Base-by-base conservation (phyloP, 2,113 vertebrate genomes). In the Hemiprocne comata region DNA sequence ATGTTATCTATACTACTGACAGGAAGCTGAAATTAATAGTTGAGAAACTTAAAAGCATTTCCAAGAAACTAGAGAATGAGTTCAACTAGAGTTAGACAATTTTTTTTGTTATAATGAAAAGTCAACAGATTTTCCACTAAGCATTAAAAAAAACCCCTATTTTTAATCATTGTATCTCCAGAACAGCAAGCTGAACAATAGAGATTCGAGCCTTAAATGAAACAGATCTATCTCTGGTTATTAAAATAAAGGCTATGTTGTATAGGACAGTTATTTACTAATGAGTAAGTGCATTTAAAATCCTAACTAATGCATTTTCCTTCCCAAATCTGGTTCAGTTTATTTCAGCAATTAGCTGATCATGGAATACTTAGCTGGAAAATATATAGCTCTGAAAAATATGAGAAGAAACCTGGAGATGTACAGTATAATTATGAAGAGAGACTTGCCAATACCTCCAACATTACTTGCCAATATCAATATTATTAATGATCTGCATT, bases 361-460 rank as follows among this genome's bases (percentile, higher is more conserved):
- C 54, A 38, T 60, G 38, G 74, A 38, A 40, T 50, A 61, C 78
- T 91, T 78, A 91, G 26, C 60, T 91, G 76, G 69, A 93, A 94
- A 96, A 88, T 25, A 55, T 4, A 91, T 20, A 77, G 55, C 48
- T 85, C 71, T 82, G 80, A 60, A 82, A 89, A 93, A 84, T 5
- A 62, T 3, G 3, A 94, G 62, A 23, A 87, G 57, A 90, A 96
- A 81, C 55, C 79, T 92, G 75, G 87, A 95, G 78, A 94, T 88
- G 42, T 64, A 84, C n/a, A 42, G 44, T 86, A 58, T 87, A 96
- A 95, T 91, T 94, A 90, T 26, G 70, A 94, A 91, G 76, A 86
- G n/a, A 94, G 40, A 38, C 29, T 93, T 92, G 51, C 69, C 90
- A 95, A 50, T 80, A 71, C 70, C 76, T 93, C 84, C 50, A 77